phyloP scores from a whole-genome alignment of 2,113 vertebrate species.

The Epinephelus moara region DNA sequence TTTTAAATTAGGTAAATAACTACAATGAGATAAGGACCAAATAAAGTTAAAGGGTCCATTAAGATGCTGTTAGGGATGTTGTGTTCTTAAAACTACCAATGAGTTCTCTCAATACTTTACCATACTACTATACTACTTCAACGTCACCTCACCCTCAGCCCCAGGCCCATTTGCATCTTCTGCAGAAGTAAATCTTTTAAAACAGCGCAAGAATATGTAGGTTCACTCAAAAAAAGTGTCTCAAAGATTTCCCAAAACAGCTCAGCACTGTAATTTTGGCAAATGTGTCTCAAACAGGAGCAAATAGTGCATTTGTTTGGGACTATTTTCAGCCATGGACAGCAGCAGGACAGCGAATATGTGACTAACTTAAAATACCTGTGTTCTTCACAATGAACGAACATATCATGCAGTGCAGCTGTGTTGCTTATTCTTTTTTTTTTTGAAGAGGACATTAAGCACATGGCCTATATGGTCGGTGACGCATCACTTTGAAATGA shows the following conservation, averaged over 20 bases:
- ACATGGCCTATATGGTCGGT: background rate
- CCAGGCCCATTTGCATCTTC: background rate
- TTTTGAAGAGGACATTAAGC: background rate
- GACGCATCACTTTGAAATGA: background rate
- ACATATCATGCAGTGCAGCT: too few species aligned
- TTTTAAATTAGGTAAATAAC: background rate
- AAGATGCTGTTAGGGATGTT: too few species aligned
- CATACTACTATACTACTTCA: background rate
- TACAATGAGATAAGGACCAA: background rate
- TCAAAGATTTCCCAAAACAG: too few species aligned
- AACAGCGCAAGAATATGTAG: background rate
- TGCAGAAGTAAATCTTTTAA: background rate
- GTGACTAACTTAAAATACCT: too few species aligned
- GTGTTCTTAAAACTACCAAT: too few species aligned
- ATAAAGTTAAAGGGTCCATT: background rate
- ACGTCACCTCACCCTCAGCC: background rate
- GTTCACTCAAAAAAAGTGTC: background rate
- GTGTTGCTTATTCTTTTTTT: background rate
- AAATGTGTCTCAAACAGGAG: too few species aligned
- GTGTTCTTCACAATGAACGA: background rate
- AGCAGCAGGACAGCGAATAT: too few species aligned
- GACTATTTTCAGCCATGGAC: too few species aligned
- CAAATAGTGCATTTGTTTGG: too few species aligned
- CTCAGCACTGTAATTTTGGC: background rate
- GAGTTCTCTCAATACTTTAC: too few species aligned